Evolutionary conservation across 2,797 vertebrate species (phyloP).

Genomic region (Erpetoichthys calabaricus): DNA sequence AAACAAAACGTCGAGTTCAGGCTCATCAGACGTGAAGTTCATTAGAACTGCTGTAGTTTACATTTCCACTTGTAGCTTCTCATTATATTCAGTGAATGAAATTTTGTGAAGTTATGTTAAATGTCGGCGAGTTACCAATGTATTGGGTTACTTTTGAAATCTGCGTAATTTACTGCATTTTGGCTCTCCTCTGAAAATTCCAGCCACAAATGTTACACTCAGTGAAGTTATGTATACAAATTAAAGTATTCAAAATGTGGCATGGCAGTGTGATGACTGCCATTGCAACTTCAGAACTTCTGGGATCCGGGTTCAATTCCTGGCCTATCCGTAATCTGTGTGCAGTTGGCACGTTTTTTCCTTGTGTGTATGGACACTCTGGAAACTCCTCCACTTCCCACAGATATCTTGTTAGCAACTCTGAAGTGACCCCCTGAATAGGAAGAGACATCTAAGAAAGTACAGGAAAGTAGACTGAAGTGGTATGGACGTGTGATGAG

Average conservation of each 20-base stretch:
- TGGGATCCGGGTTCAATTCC: too few species aligned
- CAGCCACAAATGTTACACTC: background rate
- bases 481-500: too few species aligned
- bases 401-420: too few species aligned
- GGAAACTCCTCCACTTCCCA: too few species aligned
- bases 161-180: conserved; percentile 2
- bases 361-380: too few species aligned
- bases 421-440: too few species aligned
- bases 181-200: background rate
- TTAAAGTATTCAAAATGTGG: background rate
- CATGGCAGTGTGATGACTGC: too few species aligned
- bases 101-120: conserved; percentile 17
- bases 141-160: conserved; percentile 16
- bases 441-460: too few species aligned
- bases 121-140: conserved; percentile 13
- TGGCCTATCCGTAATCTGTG: background rate
- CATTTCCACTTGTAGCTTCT: conserved; percentile 10
- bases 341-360: background rate
- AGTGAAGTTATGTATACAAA: background rate
- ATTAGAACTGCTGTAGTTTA: conserved; percentile 8
- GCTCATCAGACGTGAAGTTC: conserved; percentile 19
- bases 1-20: conserved; percentile 18
- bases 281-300: too few species aligned
- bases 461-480: too few species aligned
- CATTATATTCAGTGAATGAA: conserved; percentile 14